Conservation (phyloP, 2,888 invertebrate genomes). For the Theretra japonica region DNA sequence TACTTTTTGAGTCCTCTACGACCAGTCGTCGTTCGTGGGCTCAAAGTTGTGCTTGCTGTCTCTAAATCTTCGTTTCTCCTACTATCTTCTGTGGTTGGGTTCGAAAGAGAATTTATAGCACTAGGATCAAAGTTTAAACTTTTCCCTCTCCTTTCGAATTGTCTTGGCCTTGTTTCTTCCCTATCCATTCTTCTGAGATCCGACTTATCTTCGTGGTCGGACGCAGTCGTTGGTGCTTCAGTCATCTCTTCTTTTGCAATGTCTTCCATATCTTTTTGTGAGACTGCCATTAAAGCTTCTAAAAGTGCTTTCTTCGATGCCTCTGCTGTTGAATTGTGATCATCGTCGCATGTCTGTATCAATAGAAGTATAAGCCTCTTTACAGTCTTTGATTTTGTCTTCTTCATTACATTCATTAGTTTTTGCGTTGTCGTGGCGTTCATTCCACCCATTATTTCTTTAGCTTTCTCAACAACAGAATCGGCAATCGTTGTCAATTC, state of each 20-base stretch:
- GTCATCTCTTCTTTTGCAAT: slow-evolving; percentile 71
- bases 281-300: slow-evolving; percentile 88
- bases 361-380: slow-evolving; percentile 89
- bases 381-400: slow-evolving; percentile 91
- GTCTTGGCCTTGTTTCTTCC: slow-evolving; percentile 54
- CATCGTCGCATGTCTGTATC: slow-evolving; percentile 91
- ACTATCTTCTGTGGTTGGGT: slow-evolving; percentile 62
- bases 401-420: slow-evolving; percentile 92
- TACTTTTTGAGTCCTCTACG: slow-evolving; percentile 73
- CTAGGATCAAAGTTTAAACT: slow-evolving; percentile 68
- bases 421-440: slow-evolving; percentile 90
- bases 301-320: slow-evolving; percentile 88
- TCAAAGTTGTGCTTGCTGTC: slow-evolving; percentile 62
- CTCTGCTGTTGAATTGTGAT: slow-evolving; percentile 88
- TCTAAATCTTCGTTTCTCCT: slow-evolving; percentile 58
- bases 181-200: slow-evolving; percentile 59
- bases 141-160: slow-evolving; percentile 64
- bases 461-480: slow-evolving; percentile 88
- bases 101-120: slow-evolving; percentile 72
- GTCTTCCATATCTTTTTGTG: slow-evolving; percentile 83
- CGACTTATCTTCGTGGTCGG: slow-evolving; percentile 57
- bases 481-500: slow-evolving; percentile 87
- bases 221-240: slow-evolving; percentile 54
- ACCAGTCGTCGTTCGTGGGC: slow-evolving; percentile 60
- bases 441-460: slow-evolving; percentile 90